Evolutionary conservation across 2,888 invertebrate genomes (phyloP), one percentile per base, ranked within the genome.

Genomic region (Pasiphila rectangulata): DNA sequence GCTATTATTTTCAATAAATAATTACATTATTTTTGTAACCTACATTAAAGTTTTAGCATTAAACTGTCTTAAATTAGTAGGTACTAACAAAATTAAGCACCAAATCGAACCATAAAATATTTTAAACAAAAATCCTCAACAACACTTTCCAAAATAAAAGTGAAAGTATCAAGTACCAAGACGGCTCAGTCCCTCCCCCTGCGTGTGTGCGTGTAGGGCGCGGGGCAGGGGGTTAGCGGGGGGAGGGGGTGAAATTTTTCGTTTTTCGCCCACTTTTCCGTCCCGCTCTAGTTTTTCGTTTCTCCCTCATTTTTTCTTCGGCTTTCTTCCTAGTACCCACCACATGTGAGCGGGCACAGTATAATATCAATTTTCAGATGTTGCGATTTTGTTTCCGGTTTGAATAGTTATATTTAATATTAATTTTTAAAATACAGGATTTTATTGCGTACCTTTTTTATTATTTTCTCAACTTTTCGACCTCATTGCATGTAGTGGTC

Each of bases 231-330:
- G 63, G 67, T 59, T 57, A 61, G 62, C 54, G 65, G 69, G 71
- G 72, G 68, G 59, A 58, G 72, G 68, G 71, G 83, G 80, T 75
- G 82, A 85, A 87, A 88, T 86, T 88, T 88, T 88, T 88, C 87
- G 87, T 87, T 87, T 88, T 88, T 88, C 88, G 80, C 87, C 87
- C 84, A 86, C 86, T 86, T 87, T 86, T 85, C 86, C 83, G 84
- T 88, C 88, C 85, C 79, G 83, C 83, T 88, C 88, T 88, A 86
- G 87, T 88, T 88, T 87, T 88, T 86, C 85, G 74, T 84, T 48
- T 59, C 87, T 87, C 87, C 85, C 87, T 88, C 87, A 81, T 87
- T 88, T 88, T 88, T 87, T 87, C 85, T 86, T 87, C 54, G 81
- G 79, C 83, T 82, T 76, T 83, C 83, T 87, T 88, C 88, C 87